These are phyloP conservation scores for Leptogaster cylindrica DNA, from an alignment of 2,888 invertebrate species.

Conservation along the genomic window DNA sequence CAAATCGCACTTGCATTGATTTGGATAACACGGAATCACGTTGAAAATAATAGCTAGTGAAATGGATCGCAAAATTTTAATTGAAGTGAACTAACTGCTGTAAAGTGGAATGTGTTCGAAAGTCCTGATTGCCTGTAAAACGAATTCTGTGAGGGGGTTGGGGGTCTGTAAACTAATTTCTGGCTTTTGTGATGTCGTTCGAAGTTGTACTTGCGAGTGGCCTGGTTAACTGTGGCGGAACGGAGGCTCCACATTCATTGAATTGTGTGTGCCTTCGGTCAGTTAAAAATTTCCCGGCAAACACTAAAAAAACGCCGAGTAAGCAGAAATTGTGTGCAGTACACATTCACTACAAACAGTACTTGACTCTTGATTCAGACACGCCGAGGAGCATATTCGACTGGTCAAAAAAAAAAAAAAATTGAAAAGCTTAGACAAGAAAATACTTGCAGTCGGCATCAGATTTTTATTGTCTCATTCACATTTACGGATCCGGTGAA, in stretches of 20 bases:
- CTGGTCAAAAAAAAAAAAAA: not conserved
- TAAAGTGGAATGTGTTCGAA: not conserved
- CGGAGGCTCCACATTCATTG: slow-evolving; percentile 25
- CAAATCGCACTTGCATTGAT: too few relatives aligned
- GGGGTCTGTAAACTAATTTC: slow-evolving; percentile 21
- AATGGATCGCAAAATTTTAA: slow-evolving; percentile 34
- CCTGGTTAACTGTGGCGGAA: not conserved
- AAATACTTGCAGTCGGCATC: slow-evolving; percentile 6
- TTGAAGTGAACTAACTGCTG: slow-evolving; percentile 25
- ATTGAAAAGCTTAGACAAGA: not conserved
- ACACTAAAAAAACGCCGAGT: slow-evolving; percentile 13
- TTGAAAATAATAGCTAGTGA: slow-evolving; percentile 16
- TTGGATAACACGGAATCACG: too few relatives aligned
- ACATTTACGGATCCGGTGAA: slow-evolving; percentile 5
- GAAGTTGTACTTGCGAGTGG: slow-evolving; percentile 11
- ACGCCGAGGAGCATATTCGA: slow-evolving; percentile 9
- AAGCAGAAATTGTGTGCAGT: not conserved
- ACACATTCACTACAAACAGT: slow-evolving; percentile 15
- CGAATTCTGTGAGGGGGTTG: not conserved
- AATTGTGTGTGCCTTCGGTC: slow-evolving; percentile 3
- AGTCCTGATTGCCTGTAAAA: not conserved
- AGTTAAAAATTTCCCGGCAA: slow-evolving; percentile 25
- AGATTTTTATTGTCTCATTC: slow-evolving; percentile 29
- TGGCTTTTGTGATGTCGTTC: slow-evolving; percentile 4
- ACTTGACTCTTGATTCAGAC: too few relatives aligned